A percentile compares a stretch with the other conserved stretches of the same genome.
Evolutionary conservation across 2,797 vertebrate genomes (phyloP).

Genomic region (Antennarius maculatus): DNA sequence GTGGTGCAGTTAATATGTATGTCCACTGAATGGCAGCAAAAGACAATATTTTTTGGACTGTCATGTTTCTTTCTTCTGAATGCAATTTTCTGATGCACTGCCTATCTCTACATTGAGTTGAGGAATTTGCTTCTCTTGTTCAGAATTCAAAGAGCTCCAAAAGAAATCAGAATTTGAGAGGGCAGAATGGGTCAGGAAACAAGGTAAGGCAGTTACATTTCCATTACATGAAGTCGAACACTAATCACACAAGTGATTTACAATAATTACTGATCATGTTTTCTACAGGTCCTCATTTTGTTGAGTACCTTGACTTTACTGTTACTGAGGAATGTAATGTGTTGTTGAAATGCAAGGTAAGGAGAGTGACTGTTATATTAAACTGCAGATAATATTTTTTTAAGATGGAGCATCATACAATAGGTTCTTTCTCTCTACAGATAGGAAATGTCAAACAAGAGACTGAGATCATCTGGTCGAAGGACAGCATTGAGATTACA

Average conservation of each 20-base stretch:
- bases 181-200: conserved; percentile 96
- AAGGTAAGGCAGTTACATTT: conserved; percentile 83
- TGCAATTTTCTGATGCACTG: conserved; percentile 4
- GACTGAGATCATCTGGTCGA: conserved; percentile 94
- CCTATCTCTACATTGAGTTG: neutral
- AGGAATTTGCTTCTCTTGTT: neutral
- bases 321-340: conserved; percentile 93
- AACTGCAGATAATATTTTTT: neutral
- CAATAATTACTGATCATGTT: conserved; percentile 8
- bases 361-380: conserved; percentile 9
- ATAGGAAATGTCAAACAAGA: conserved; percentile 94
- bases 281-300: conserved; percentile 94
- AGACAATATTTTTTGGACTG: conserved; percentile 38
- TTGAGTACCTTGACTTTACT: conserved; percentile 92
- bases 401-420: neutral
- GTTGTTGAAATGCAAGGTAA: conserved; percentile 94
- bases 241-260: neutral
- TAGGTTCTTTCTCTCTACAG: conserved; percentile 67
- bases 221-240: neutral
- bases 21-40: conserved; percentile 78
- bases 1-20: conserved; percentile 46
- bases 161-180: conserved; percentile 96
- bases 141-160: conserved; percentile 94
- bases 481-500: conserved; percentile 91
- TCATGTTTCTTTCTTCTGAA: neutral